phyloP scores from a whole-genome alignment of 2,113 vertebrate species.

The Tichodroma muraria region DNA sequence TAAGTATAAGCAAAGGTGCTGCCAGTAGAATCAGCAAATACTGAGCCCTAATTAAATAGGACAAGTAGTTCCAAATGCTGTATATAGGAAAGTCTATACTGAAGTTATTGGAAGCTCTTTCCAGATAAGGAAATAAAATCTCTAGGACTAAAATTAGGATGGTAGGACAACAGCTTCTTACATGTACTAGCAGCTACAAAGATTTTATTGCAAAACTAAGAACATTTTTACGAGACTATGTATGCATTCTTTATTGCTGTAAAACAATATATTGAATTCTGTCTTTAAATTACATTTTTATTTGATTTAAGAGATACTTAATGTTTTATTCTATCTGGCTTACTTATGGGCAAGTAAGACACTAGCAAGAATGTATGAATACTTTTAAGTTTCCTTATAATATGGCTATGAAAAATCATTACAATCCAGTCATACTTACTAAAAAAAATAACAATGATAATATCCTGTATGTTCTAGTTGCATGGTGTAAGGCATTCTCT shows the following conservation, averaged over 20 bases:
- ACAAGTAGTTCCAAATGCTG: not conserved
- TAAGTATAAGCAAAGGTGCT: not conserved
- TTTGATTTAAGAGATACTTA: not conserved
- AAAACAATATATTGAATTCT: not conserved
- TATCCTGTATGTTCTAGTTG: not conserved
- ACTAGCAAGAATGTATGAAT: not conserved
- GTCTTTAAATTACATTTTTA: not conserved
- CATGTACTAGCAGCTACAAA: not conserved
- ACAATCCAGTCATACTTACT: not conserved
- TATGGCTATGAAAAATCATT: not conserved
- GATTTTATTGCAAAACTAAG: not conserved
- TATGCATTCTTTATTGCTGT: not conserved
- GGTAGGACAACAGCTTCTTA: not conserved
- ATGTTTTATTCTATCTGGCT: not conserved
- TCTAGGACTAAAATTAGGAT: not conserved
- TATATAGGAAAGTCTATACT: not conserved
- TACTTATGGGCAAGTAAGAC: not conserved
- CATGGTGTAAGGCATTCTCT: not conserved
- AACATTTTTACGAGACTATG: not conserved
- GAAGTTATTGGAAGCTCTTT: not conserved
- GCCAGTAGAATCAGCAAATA: accelerated
- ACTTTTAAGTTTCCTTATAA: not conserved
- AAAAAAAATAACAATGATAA: not conserved
- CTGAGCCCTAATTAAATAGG: not conserved
- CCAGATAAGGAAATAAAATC: not conserved